phyloP scores from a whole-genome alignment of 2,888 invertebrate genomes.

The Furcula furcula region DNA sequence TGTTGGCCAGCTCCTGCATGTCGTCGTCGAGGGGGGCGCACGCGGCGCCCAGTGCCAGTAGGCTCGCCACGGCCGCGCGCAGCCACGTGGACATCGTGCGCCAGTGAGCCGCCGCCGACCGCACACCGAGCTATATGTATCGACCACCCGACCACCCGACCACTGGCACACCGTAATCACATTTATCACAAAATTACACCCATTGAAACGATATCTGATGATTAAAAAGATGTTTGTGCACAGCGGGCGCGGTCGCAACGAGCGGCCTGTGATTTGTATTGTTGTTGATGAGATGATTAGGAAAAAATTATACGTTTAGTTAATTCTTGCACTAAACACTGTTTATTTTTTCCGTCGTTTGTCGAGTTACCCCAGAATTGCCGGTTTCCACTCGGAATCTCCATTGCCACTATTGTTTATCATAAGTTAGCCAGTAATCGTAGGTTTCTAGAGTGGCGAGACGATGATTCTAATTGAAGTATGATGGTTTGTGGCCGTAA shows the following conservation, averaged over 20 bases:
- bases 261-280: constrained; percentile 25
- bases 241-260: constrained; percentile 5
- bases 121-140: constrained; percentile 32
- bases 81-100: constrained; percentile 1
- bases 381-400: constrained; percentile 1
- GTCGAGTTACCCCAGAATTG: constrained; percentile 1
- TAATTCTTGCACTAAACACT: constrained; percentile 21
- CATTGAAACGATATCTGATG: constrained; percentile 21
- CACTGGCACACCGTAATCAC: constrained; percentile 19
- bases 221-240: constrained; percentile 45
- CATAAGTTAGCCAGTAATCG: too few species aligned
- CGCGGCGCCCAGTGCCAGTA: constrained; percentile 8
- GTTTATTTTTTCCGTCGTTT: constrained; percentile 18
- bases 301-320: constrained; percentile 36
- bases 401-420: background rate
- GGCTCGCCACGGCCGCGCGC: constrained; percentile 13
- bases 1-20: constrained; percentile 63
- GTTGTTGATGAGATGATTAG: constrained; percentile 37
- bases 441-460: too few species aligned
- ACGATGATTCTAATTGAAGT: too few species aligned
- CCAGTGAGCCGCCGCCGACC: constrained; percentile 3
- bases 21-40: constrained; percentile 49
- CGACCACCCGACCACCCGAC: constrained; percentile 35
- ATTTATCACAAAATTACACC: constrained; percentile 41
- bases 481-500: too few species aligned